Conservation (phyloP, 2,888 invertebrate genomes). For the Allygus modestus region DNA sequence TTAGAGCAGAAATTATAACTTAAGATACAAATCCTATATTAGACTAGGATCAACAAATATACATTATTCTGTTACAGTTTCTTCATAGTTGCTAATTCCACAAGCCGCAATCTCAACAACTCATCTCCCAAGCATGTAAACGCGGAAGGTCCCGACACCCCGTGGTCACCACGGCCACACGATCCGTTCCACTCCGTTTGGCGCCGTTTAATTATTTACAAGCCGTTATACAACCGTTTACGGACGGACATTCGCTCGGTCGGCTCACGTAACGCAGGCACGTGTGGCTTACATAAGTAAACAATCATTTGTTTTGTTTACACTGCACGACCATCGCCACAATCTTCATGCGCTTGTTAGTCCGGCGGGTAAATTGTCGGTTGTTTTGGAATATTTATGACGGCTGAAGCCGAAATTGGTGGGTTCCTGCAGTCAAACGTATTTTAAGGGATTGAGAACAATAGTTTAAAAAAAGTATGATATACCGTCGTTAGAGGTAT, state of each 20-base stretch:
- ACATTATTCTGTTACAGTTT: too few relatives aligned
- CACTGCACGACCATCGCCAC: not conserved
- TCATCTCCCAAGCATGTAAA: not conserved
- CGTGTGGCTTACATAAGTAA: conserved; percentile 6
- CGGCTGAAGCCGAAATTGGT: not conserved
- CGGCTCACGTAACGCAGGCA: conserved; percentile 15
- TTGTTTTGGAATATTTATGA: not conserved
- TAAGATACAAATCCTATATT: too few relatives aligned
- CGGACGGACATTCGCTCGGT: conserved; percentile 15
- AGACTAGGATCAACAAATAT: too few relatives aligned
- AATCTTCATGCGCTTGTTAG: not conserved
- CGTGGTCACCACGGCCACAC: conserved; percentile 26
- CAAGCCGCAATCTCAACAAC: not conserved
- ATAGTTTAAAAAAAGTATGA: too few relatives aligned
- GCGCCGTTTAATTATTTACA: conserved; percentile 44
- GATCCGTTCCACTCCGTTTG: conserved; percentile 39
- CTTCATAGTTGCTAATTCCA: too few relatives aligned
- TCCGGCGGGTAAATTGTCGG: not conserved
- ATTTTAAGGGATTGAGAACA: too few relatives aligned
- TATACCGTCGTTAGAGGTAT: too few relatives aligned
- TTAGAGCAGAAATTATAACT: too few relatives aligned
- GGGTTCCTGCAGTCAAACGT: too few relatives aligned
- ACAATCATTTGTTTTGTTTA: conserved; percentile 42
- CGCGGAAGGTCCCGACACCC: not conserved
- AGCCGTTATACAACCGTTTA: conserved; percentile 45